Percentiles rank a stretch among this genome's conserved stretches.
phyloP scores from a whole-genome alignment of 2,113 vertebrate species.

The Tapirus terrestris region DNA sequence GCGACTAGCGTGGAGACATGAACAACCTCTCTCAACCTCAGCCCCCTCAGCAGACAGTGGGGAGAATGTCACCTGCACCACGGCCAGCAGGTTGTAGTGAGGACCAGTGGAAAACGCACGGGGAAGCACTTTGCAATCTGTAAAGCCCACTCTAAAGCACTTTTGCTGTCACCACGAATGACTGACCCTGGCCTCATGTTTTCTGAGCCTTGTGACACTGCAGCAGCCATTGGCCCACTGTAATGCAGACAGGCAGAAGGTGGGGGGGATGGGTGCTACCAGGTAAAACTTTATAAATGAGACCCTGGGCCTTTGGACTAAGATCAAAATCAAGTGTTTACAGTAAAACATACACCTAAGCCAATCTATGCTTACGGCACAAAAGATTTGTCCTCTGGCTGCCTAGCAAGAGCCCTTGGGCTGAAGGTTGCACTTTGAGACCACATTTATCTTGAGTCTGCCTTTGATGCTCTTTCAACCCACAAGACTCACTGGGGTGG shows the following conservation, averaged over 20 bases:
- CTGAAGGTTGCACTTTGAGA: neutral
- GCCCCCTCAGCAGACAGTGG: neutral
- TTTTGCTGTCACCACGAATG: neutral
- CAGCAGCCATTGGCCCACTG: neutral
- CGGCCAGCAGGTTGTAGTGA: fast-evolving
- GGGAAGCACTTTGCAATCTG: neutral
- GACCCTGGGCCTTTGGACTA: neutral
- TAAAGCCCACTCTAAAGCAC: neutral
- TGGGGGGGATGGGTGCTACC: neutral
- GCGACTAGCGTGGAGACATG: no score
- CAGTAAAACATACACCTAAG: neutral
- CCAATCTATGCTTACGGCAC: neutral
- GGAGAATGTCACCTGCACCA: neutral
- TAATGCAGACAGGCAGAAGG: neutral
- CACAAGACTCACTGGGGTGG: neutral
- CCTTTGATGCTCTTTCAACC: neutral
- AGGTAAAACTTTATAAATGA: neutral
- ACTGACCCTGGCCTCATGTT: neutral
- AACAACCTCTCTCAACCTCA: neutral
- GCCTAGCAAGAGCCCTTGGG: neutral
- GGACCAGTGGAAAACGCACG: neutral
- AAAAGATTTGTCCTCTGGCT: neutral
- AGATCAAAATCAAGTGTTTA: neutral
- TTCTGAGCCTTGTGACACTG: neutral
- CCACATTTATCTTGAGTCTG: neutral